Evolutionary conservation across 2,888 invertebrate genomes (phyloP).

Genomic region (Phengaris alcon): DNA sequence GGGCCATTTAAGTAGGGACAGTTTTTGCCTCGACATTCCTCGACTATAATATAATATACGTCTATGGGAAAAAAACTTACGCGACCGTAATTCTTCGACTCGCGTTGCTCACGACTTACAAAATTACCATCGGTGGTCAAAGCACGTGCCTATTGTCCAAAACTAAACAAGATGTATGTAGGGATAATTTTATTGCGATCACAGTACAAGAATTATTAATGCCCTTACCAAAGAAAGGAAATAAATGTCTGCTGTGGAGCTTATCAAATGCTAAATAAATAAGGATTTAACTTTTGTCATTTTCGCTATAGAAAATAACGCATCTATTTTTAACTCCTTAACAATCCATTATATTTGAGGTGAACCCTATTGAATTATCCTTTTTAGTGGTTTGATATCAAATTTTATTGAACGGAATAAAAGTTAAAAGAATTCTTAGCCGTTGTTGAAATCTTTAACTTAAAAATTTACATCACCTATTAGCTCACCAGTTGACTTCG

Average conservation of each 20-base stretch:
- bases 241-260: background rate
- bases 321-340: background rate
- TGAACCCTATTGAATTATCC: background rate
- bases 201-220: constrained; percentile 4
- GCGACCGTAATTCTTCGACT: too few relatives aligned
- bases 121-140: background rate
- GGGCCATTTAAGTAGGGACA: too few relatives aligned
- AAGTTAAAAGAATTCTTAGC: background rate
- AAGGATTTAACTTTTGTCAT: background rate
- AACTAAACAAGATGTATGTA: background rate
- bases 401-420: background rate
- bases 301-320: background rate
- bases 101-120: too few relatives aligned
- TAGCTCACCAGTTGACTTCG: too few relatives aligned
- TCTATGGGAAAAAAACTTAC: too few relatives aligned
- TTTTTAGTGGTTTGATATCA: background rate
- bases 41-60: too few relatives aligned
- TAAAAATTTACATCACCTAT: too few relatives aligned
- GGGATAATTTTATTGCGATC: constrained; percentile 10
- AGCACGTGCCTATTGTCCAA: background rate
- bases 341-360: background rate
- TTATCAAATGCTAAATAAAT: background rate
- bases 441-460: too few relatives aligned
- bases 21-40: too few relatives aligned
- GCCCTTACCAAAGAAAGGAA: background rate